Conservation (phyloP, 2,797 vertebrate genomes). For the Pseudotriccus pelzelni region DNA sequence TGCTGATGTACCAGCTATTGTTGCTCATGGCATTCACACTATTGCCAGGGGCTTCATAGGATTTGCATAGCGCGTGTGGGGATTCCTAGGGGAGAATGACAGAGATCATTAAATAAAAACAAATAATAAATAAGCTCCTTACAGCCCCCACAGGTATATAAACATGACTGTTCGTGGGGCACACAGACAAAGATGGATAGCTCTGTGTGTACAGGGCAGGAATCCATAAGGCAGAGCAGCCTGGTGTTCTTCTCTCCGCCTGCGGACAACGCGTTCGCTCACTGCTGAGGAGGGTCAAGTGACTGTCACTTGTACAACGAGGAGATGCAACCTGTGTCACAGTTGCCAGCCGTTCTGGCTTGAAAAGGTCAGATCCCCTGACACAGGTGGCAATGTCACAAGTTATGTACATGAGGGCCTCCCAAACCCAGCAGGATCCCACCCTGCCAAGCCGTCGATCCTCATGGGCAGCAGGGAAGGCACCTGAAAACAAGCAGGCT, state of each 20-base stretch:
- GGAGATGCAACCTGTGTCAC: conserved; percentile 10
- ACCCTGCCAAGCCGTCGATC: fast-evolving
- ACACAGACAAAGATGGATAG: background rate
- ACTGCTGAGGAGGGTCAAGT: conserved; percentile 29
- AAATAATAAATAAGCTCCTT: conserved; percentile 61
- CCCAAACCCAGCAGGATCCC: background rate
- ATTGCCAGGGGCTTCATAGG: conserved; percentile 47
- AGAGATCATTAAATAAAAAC: conserved; percentile 63
- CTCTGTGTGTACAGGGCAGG: background rate
- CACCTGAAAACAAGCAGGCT: background rate
- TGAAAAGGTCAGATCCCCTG: conserved; percentile 62
- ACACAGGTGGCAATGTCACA: background rate
- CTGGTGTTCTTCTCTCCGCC: background rate
- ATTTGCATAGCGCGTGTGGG: conserved; percentile 35
- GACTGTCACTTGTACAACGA: background rate
- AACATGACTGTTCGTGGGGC: background rate
- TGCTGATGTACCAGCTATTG: background rate
- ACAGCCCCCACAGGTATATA: conserved; percentile 33
- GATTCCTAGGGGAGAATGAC: conserved; percentile 33
- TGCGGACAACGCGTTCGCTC: background rate
- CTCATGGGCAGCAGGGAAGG: fast-evolving
- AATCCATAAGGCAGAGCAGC: background rate
- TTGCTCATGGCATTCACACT: conserved; percentile 17
- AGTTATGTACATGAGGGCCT: background rate
- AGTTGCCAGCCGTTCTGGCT: background rate